Conservation (phyloP, 2,113 vertebrate genomes). For the Pimephales promelas region DNA sequence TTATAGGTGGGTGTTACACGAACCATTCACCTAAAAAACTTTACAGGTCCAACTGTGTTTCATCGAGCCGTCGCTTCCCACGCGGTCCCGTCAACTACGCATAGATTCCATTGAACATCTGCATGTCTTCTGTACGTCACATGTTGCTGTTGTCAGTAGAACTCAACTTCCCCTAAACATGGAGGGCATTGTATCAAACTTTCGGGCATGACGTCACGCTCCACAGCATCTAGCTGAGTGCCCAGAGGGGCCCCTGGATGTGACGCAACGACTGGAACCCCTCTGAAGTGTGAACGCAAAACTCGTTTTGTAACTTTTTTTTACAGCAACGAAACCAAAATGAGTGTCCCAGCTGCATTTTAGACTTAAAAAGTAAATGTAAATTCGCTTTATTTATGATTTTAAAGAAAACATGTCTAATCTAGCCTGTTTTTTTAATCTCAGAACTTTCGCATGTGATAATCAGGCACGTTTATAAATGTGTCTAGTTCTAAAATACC, state of each 20-base stretch:
- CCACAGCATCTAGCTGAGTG: conserved; percentile 8
- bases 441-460: background rate
- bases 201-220: conserved; percentile 71
- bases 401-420: background rate
- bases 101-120: background rate
- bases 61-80: background rate
- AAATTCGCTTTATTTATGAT: background rate
- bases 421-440: background rate
- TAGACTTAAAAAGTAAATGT: background rate
- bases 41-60: background rate
- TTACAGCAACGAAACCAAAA: background rate
- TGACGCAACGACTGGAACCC: background rate
- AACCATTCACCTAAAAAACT: conserved; percentile 2
- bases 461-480: background rate
- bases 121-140: background rate
- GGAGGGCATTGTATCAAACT: conserved; percentile 63
- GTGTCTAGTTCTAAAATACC: background rate
- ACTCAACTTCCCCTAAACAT: conserved; percentile 63
- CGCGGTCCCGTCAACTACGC: background rate
- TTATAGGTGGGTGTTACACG: background rate
- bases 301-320: background rate
- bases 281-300: background rate
- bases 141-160: background rate
- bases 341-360: background rate
- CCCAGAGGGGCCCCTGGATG: background rate